Evolutionary conservation across 2,113 vertebrate genomes (phyloP).

Genomic region (Psettodes erumei): DNA sequence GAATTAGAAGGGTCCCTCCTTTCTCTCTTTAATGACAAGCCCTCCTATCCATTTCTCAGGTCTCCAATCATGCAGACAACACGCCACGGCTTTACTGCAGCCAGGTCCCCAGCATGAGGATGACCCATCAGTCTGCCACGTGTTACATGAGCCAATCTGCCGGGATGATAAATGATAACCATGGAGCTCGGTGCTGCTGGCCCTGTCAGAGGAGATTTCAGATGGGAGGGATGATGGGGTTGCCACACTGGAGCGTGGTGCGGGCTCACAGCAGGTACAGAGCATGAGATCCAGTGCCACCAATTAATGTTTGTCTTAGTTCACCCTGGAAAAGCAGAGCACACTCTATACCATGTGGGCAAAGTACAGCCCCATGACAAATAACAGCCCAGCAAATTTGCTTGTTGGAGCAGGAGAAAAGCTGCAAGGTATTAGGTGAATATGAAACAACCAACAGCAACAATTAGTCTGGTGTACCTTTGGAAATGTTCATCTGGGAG

Average conservation of each 20-base stretch:
- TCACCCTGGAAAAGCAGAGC: slow-evolving; percentile 72
- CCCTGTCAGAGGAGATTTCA: slow-evolving; percentile 80
- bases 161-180: slow-evolving; percentile 85
- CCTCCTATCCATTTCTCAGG: slow-evolving; percentile 61
- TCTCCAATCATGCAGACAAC: slow-evolving; percentile 71
- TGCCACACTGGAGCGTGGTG: slow-evolving; percentile 59
- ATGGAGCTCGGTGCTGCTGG: slow-evolving; percentile 75
- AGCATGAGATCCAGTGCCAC: slow-evolving; percentile 68
- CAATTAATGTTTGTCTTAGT: slow-evolving; percentile 80
- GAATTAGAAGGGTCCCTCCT: slow-evolving; percentile 58
- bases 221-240: slow-evolving; percentile 73
- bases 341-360: slow-evolving; percentile 51
- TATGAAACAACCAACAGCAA: slow-evolving; percentile 59
- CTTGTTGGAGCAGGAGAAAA: slow-evolving; percentile 67
- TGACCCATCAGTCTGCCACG: slow-evolving; percentile 78
- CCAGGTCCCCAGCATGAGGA: slow-evolving; percentile 76
- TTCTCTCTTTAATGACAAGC: slow-evolving; percentile 70
- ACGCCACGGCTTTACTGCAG: slow-evolving; percentile 65
- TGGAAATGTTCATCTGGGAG: slow-evolving; percentile 56
- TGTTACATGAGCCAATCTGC: slow-evolving; percentile 77
- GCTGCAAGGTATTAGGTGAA: slow-evolving; percentile 62
- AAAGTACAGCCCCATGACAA: slow-evolving; percentile 62
- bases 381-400: slow-evolving; percentile 69
- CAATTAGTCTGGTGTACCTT: slow-evolving; percentile 60
- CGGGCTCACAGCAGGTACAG: slow-evolving; percentile 68